Conservation (phyloP, 2,113 vertebrate species). For the Entomyzon cyanotis region DNA sequence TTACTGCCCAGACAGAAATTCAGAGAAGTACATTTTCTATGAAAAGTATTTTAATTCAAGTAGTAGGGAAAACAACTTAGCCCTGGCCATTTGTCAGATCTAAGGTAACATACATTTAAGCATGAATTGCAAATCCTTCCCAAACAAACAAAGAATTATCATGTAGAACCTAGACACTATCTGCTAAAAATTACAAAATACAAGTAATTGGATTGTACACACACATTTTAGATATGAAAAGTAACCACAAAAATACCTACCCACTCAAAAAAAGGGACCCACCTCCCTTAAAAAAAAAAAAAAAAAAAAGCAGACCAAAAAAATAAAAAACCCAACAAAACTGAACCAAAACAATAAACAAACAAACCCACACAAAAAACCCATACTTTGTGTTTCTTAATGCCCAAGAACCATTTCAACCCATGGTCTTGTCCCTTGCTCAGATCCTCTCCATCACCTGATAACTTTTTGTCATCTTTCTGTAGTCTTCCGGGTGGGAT, state of each 20-base stretch:
- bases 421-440: not conserved
- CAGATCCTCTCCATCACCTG: not conserved
- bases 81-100: not conserved
- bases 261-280: not conserved
- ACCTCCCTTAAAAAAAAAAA: not conserved
- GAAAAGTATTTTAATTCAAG: not conserved
- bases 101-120: not conserved
- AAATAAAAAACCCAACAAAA: not conserved
- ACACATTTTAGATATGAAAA: not conserved
- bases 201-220: not conserved
- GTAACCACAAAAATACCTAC: not conserved
- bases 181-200: not conserved
- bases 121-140: not conserved
- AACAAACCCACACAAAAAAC: too few species aligned
- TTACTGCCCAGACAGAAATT: not conserved
- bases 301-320: not conserved
- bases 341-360: too few species aligned
- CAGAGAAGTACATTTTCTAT: not conserved
- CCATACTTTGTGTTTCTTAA: not conserved
- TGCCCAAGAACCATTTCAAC: not conserved
- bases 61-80: not conserved
- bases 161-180: not conserved
- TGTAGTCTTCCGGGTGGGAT: not conserved
- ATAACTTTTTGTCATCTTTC: not conserved
- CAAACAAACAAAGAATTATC: not conserved